Conservation (phyloP, 2,888 invertebrate species). For the Trichogramma dendrolimi region DNA sequence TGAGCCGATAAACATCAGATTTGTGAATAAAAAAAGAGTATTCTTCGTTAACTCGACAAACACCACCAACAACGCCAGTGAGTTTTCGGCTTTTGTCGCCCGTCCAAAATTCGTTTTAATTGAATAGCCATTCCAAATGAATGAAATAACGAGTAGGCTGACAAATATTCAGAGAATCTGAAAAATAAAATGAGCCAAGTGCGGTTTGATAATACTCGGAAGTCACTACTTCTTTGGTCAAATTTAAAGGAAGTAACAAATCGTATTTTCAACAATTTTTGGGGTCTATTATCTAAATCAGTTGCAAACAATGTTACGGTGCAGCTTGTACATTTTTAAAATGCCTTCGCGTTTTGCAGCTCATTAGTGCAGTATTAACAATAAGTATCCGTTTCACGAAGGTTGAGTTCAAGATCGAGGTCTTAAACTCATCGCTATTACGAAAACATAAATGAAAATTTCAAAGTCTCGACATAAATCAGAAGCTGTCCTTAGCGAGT, state of each 20-base stretch:
- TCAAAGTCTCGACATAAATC: too few species aligned
- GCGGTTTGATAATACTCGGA: constrained; percentile 8
- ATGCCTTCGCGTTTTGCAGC: too few species aligned
- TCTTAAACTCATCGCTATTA: too few species aligned
- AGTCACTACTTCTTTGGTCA: constrained; percentile 20
- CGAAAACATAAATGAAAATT: too few species aligned
- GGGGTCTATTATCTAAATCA: background rate
- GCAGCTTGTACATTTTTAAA: too few species aligned
- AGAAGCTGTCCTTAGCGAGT: too few species aligned
- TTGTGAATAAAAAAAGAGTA: constrained; percentile 18
- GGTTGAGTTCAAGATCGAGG: too few species aligned
- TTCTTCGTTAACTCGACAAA: constrained; percentile 25
- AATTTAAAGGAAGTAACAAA: constrained; percentile 20
- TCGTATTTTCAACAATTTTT: too few species aligned
- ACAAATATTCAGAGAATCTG: constrained; percentile 4
- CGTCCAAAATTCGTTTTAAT: constrained; percentile 30
- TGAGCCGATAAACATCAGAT: constrained; percentile 26
- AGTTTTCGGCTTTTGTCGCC: constrained; percentile 12
- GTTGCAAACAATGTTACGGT: background rate
- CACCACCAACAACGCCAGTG: background rate
- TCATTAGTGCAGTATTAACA: too few species aligned
- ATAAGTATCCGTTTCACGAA: too few species aligned
- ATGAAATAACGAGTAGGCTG: constrained; percentile 20
- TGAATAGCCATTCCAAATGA: constrained; percentile 26
- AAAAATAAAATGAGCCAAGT: constrained; percentile 4